These are phyloP conservation scores for Kryphioiulus occultus DNA, from an alignment of 2,888 invertebrate genomes.

Conservation along the genomic window DNA sequence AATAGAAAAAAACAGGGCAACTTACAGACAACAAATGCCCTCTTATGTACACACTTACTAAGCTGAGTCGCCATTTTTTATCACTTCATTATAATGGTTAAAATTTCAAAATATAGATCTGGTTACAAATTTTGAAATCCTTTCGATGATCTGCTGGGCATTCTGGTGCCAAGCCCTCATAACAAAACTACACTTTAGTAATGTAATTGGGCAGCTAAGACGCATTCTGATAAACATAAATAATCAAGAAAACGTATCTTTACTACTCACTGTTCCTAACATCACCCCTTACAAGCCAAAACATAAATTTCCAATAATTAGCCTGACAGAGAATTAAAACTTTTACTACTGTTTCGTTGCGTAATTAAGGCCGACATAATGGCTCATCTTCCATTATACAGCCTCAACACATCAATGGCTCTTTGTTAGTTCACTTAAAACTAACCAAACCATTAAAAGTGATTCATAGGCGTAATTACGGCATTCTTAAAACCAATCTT, in stretches of 20 bases:
- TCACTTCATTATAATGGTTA: not conserved
- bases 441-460: not conserved
- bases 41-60: not conserved
- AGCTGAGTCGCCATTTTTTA: not conserved
- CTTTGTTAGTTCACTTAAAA: constrained; percentile 1
- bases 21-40: not conserved
- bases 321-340: not conserved
- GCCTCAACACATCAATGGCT: not conserved
- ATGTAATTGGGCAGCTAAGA: not conserved
- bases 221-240: not conserved
- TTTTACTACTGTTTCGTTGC: constrained; percentile 25
- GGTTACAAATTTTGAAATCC: not conserved
- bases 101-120: not conserved
- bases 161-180: not conserved
- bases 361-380: constrained; percentile 5
- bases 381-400: constrained; percentile 3
- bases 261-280: not conserved
- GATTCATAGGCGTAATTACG: not conserved
- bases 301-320: constrained; percentile 25
- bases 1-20: not conserved
- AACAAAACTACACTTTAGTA: not conserved
- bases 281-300: not conserved
- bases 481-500: not conserved
- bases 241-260: constrained; percentile 4
- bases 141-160: not conserved